phyloP scores from a whole-genome alignment of 2,113 vertebrate species.

The Oryzias celebensis region DNA sequence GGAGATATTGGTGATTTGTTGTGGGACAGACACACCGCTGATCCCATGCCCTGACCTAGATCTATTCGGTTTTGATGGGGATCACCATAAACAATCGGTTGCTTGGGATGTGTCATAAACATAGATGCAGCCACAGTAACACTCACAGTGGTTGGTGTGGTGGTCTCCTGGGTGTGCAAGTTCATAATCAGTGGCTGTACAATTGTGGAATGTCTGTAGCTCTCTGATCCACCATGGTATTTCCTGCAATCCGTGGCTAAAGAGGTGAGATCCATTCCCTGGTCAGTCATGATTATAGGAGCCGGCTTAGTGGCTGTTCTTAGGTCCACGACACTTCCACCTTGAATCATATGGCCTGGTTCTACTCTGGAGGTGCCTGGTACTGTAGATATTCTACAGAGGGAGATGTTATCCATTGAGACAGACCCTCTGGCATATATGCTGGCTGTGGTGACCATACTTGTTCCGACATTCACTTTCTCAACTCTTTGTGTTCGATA shows the following conservation, averaged over 20 bases:
- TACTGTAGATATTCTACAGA: slow-evolving; percentile 92
- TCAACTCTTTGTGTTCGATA: slow-evolving; percentile 78
- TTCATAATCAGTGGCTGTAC: slow-evolving; percentile 97
- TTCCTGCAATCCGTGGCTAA: slow-evolving; percentile 88
- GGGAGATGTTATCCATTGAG: slow-evolving; percentile 93
- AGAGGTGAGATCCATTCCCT: slow-evolving; percentile 96
- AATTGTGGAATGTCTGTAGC: slow-evolving; percentile 86
- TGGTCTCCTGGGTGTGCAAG: slow-evolving; percentile 89
- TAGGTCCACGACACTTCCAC: slow-evolving; percentile 89
- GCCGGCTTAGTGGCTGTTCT: slow-evolving; percentile 82
- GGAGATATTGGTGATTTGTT: slow-evolving; percentile 77
- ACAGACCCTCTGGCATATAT: slow-evolving; percentile 86
- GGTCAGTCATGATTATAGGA: slow-evolving; percentile 95
- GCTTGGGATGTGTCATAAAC: slow-evolving; percentile 89
- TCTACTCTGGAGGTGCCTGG: slow-evolving; percentile 92
- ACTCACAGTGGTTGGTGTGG: slow-evolving; percentile 85
- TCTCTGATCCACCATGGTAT: slow-evolving; percentile 87
- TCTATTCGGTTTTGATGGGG: slow-evolving; percentile 90
- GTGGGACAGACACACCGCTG: slow-evolving; percentile 88
- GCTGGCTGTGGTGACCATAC: slow-evolving; percentile 76
- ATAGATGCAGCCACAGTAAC: slow-evolving; percentile 91
- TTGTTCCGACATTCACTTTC: slow-evolving; percentile 79
- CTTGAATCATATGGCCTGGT: slow-evolving; percentile 85
- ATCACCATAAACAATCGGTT: slow-evolving; percentile 89
- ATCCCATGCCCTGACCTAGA: slow-evolving; percentile 88